A percentile compares a stretch with the other conserved stretches of the same genome.
phyloP scores from a whole-genome alignment of 2,113 vertebrate species.

The Poeciliopsis prolifica region DNA sequence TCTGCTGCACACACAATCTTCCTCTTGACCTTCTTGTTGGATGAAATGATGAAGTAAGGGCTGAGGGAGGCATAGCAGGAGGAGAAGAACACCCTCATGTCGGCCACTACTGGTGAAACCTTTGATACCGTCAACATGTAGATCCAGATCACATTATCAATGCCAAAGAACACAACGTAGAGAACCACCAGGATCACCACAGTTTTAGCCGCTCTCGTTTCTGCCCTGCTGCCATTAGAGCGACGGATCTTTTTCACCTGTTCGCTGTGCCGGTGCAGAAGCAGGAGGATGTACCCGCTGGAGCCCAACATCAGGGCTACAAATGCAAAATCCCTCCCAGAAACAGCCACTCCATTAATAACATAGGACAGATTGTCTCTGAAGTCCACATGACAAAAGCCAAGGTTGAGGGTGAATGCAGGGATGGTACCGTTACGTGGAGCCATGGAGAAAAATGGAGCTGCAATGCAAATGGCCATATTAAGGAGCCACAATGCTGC shows the following conservation, averaged over 20 bases:
- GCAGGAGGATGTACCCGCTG: constrained; percentile 77
- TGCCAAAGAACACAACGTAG: constrained; percentile 81
- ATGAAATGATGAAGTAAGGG: constrained; percentile 80
- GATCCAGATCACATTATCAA: constrained; percentile 84
- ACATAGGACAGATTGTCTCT: constrained; percentile 79
- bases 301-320: constrained; percentile 79
- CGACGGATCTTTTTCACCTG: constrained; percentile 67
- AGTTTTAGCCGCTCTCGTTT: constrained; percentile 79
- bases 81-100: constrained; percentile 84
- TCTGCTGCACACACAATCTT: constrained; percentile 73
- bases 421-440: constrained; percentile 77
- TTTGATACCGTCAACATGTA: constrained; percentile 82
- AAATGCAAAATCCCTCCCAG: constrained; percentile 77
- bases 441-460: constrained; percentile 78
- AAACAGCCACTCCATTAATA: constrained; percentile 76
- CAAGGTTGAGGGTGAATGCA: constrained; percentile 81
- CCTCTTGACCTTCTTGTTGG: constrained; percentile 81
- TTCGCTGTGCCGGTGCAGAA: constrained; percentile 76
- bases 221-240: constrained; percentile 56
- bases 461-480: constrained; percentile 78
- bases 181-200: constrained; percentile 80
- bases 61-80: constrained; percentile 82
- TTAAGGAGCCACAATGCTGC: constrained; percentile 78
- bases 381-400: constrained; percentile 82
- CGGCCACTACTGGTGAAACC: constrained; percentile 78